Evolutionary conservation across 2,888 invertebrate species (phyloP), one percentile per base, ranked within the genome.

Genomic region (Rhyacophila evoluta): DNA sequence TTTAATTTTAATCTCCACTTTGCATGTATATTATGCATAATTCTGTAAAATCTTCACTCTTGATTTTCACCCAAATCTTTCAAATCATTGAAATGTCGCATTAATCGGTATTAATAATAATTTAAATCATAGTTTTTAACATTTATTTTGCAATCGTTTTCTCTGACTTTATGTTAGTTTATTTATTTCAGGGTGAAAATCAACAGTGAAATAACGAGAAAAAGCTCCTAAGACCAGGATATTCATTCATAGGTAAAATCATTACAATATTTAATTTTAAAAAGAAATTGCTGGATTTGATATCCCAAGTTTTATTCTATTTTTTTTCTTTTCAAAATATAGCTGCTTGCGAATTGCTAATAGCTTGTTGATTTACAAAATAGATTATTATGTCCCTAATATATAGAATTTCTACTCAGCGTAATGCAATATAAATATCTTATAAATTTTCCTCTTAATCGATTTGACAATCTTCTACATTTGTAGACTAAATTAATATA

Each of bases 141-240:
- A 33, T 33, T 33, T 33, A 33, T 33, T 72, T 72, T 38, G 25
- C 72, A 38, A 37, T 72, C 38, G 29, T 41, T 55, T 55, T 55
- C 55, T 55, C 55, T 55, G 55, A 72, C 25, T 72, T 72, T 72
- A 72, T 72, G 12, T 71, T 36, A 69, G 75, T 76, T 77, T 79
- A 29, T 75, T 75, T 75, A 75, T 79, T 79, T 72, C 79, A 79
- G 79, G 75, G 55, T 67, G 55, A 79, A 79, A 79, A 79, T 69
- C 37, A 70, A 74, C 72, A 74, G 72, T 37, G 39, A 73, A 70
- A 67, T 72, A 73, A 39, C 72, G 15, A 77, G 37, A 29, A 72
- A 69, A 75, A 69, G 37, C 70, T 27, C 15, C 77, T 72, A 77
- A 77, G 10, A 12, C 33, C 72, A 25, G 36, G 76, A 15, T 12